Evolutionary conservation across 2,888 invertebrate species (phyloP).

Genomic region (Eupithecia dodoneata): DNA sequence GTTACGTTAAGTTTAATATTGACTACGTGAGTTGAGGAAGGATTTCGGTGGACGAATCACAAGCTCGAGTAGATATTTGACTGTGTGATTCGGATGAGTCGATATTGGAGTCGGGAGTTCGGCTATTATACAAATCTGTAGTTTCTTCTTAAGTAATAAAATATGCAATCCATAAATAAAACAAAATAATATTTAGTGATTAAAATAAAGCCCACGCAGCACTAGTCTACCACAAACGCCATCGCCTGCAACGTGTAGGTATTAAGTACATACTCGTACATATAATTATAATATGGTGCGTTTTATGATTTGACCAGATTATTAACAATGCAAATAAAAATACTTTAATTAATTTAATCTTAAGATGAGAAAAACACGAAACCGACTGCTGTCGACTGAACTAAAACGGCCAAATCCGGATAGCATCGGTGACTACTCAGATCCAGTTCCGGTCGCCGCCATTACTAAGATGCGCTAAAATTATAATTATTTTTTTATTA

Average conservation of each 20-base stretch:
- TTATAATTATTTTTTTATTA: background rate
- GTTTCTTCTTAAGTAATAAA: background rate
- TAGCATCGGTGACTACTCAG: background rate
- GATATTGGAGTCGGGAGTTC: background rate
- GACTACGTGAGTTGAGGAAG: background rate
- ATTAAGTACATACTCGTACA: too few species aligned
- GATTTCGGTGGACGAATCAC: background rate
- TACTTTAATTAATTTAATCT: too few species aligned
- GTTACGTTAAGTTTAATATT: background rate
- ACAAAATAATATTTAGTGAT: background rate
- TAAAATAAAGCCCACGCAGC: conserved; percentile 21
- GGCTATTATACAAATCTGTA: background rate
- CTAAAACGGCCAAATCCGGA: background rate
- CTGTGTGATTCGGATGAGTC: background rate
- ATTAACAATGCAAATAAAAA: background rate
- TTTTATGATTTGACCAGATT: background rate
- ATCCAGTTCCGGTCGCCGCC: background rate
- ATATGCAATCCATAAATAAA: background rate
- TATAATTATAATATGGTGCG: background rate
- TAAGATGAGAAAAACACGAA: background rate
- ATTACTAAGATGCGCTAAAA: too few species aligned
- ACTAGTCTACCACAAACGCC: conserved; percentile 33
- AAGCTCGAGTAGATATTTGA: background rate
- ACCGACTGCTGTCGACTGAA: background rate
- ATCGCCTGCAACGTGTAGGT: conserved; percentile 24